phyloP scores from a whole-genome alignment of 2,113 vertebrate genomes.

The Periophthalmodon schlosseri region DNA sequence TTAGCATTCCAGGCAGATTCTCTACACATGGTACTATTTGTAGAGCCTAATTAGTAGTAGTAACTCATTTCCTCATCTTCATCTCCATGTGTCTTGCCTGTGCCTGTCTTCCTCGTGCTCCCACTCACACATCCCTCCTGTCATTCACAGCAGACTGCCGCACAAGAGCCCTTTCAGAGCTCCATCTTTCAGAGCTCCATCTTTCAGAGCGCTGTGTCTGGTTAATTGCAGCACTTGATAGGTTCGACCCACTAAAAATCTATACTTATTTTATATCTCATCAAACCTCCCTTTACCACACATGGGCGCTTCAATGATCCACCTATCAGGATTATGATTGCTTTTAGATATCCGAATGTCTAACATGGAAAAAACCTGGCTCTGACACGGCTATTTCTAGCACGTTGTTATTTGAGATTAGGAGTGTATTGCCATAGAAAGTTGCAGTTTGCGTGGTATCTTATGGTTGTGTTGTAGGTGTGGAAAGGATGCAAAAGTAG shows the following conservation, averaged over 20 bases:
- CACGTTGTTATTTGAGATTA: background rate
- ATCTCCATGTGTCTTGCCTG: constrained; percentile 47
- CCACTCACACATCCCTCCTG: constrained; percentile 52
- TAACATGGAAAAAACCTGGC: background rate
- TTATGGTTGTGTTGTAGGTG: background rate
- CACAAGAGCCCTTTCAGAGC: constrained; percentile 5
- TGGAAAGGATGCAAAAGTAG: constrained; percentile 15
- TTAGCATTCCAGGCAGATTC: background rate
- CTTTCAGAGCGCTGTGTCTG: constrained; percentile 10
- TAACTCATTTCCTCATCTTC: constrained; percentile 5
- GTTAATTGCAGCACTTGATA: constrained; percentile 27
- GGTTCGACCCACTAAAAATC: constrained; percentile 21
- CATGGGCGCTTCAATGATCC: background rate
- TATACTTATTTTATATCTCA: background rate
- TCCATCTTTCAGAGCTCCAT: background rate
- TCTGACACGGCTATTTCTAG: constrained; percentile 18
- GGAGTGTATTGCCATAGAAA: background rate
- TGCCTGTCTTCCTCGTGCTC: constrained; percentile 44
- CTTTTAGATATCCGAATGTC: constrained; percentile 5
- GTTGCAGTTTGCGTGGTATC: background rate
- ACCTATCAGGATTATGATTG: constrained; percentile 19
- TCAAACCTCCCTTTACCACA: constrained; percentile 9
- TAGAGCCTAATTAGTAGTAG: constrained; percentile 15
- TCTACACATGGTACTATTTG: constrained; percentile 11
- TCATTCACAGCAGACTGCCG: constrained; percentile 21